Base-by-base conservation (phyloP, 2,797 vertebrate species). In the Micromesistius poutassou region DNA sequence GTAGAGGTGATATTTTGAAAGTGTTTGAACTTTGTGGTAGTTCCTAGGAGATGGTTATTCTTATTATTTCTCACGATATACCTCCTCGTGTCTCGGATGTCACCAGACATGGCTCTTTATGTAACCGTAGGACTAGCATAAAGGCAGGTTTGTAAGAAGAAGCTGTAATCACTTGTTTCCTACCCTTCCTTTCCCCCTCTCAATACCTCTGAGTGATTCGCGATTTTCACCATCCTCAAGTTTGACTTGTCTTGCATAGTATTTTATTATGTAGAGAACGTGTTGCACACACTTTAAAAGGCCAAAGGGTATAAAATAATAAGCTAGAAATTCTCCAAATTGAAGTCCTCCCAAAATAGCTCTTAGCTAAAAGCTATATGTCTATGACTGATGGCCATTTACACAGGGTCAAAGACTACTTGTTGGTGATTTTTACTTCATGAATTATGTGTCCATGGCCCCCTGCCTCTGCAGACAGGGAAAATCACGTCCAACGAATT, bases 31-130 rank as follows among this genome's bases (percentile, higher is more conserved):
- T 66, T 66, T 12, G 62, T 66, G 62, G n/a, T 66, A 66, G 30
- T 33, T 71, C 30, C 70, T 71, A 71, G 6, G 70, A 71, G 70
- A 71, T 19, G 70, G 70, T 87, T 82, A 31, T 84, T 86, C 79
- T 78, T 87, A 88, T 87, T 89, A 87, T 87, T 88, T 90, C 86
- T 89, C 83, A 70, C 83, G 22, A 80, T 82, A 89, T 90, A 91
- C 90, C 89, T 91, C 90, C 81, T 72, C 42, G 83, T 89, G 88
- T 89, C 84, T 85, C 85, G 84, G 79, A 40, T 79, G 78, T 84
- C 50, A 81, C 79, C 50, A 78, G 83, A 84, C 88, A 50, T 78
- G 40, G 77, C 79, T 83, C 72, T 3, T 83, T 42, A 76, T 81
- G 79, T 74, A 77, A 79, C 78, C 84, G 70, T 84, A 70, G 33